Base-by-base conservation (phyloP, 2,888 invertebrate species). In the Himalopsyche tibetana region DNA sequence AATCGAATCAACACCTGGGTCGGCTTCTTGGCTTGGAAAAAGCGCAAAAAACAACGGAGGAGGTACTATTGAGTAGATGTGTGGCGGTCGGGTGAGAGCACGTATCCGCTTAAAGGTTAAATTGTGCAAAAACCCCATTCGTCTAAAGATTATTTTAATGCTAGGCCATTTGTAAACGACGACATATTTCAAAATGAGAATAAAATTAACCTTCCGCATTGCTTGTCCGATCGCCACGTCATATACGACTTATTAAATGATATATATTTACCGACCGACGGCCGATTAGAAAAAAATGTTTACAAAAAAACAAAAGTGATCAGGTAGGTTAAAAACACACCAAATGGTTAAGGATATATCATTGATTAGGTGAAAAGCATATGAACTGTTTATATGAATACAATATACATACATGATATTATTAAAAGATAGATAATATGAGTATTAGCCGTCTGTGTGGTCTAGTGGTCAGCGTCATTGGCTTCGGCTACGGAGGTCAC, bases 131-230 rank as follows among this genome's bases (percentile, higher is more conserved):
- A 63, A 63, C 63, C 63, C 63, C 63, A 63, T 63, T 63, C 63
- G 63, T 63, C 51, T 63, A 63, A 63, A 63, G 63, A 63, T 63
- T 63, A 63, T 63, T 63, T 63, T 63, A 63, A 63, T 63, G 63
- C 28, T 28, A 63, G 63, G 19, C 63, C 63, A 63, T 63, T 63
- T 63, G 63, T 63, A 63, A 63, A 63, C 80, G 80, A 80, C 80
- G 80, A 80, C 80, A 40, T 80, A 80, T 80, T 80, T 38, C 42
- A 80, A 63, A 63, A 63, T 63, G 19, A 63, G 63, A 80, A 40
- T 40, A 80, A 51, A 81, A 81, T 81, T 40, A 81, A 81, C 42
- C 81, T 81, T 81, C 81, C 81, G 81, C 45, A 81, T 42, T 42
- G 81, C 81, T 51, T 81, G 28, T 81, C 28, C 42, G 40, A 17